Evolutionary conservation across 2,797 vertebrate genomes (phyloP), one percentile per base, ranked within the genome.

Genomic region (Borostomias antarcticus): DNA sequence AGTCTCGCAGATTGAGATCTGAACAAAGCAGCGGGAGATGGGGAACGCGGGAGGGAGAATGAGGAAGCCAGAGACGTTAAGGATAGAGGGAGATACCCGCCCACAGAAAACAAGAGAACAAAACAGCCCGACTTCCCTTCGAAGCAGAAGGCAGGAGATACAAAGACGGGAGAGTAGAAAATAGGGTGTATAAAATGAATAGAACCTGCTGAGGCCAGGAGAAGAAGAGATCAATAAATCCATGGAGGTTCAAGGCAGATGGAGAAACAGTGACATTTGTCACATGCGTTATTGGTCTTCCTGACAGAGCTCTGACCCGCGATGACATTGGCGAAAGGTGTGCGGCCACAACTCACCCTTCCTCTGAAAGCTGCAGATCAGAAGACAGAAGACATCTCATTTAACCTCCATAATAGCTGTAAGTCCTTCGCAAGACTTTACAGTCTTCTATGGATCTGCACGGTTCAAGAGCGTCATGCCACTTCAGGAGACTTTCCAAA

Each of bases 1-100:
- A 85, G 88, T 82, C 82, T 72, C 79, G 86, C 84, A 87, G 89
- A 89, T 89, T 83, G 69, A 70, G 77, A 88, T 88, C 33, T 21
- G 33, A 48, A 82, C 86, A 87, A 88, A 84, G 76, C 72, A 58
- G 58, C 21, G 50, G 23, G 9, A 29, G 33, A 23, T 11, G 23
- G 17, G 66, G 82, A 75, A 81, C n/a, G 68, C 51, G 73, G 73
- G 73, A 71, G 74, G 78, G 73, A 78, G 81, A 75, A 79, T 72
- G n/a, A n/a, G n/a, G n/a, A n/a, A n/a, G n/a, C n/a, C n/a, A n/a
- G 73, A 82, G 83, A 82, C 59, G 71, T 56, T 74, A 59, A 51
- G n/a, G 84, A 89, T 90, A 82, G 79, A 79, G 68, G 87, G 88
- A 89, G 88, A n/a, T 86, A 89, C 77, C 68, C 57, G 0, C 2